These are phyloP conservation scores for Cichlasoma orientale DNA, from an alignment of 2,797 vertebrate species.

Conservation along the genomic window DNA sequence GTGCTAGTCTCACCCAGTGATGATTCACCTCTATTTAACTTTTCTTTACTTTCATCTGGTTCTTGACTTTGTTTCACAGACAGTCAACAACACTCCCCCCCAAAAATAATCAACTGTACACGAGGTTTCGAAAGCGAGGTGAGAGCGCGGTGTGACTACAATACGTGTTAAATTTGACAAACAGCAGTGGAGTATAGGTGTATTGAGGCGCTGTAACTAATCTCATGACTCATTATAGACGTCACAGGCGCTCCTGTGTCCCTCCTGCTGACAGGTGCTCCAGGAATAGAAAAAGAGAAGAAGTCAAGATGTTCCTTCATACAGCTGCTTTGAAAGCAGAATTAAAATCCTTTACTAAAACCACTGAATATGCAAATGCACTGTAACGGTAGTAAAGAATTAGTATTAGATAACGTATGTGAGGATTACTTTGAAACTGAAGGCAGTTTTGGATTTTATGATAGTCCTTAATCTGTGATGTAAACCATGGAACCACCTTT, in stretches of 20 bases:
- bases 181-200: slow-evolving; percentile 8
- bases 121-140: not conserved
- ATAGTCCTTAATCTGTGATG: not conserved
- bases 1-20: not conserved
- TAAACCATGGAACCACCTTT: not conserved
- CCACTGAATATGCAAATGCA: slow-evolving; percentile 9
- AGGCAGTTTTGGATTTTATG: not conserved
- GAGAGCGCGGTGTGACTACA: slow-evolving; percentile 3
- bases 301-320: slow-evolving; percentile 8
- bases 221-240: slow-evolving; percentile 51
- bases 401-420: not conserved
- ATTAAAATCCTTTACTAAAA: slow-evolving; percentile 10
- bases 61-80: slow-evolving; percentile 2
- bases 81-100: not conserved
- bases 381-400: not conserved
- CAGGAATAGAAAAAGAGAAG: not conserved
- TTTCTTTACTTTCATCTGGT: not conserved
- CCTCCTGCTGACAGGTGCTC: slow-evolving; percentile 30
- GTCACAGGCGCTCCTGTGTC: slow-evolving; percentile 29
- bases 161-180: slow-evolving; percentile 23
- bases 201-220: slow-evolving; percentile 43
- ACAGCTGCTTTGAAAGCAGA: slow-evolving; percentile 15
- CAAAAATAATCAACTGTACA: slow-evolving; percentile 18
- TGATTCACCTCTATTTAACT: not conserved
- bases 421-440: slow-evolving; percentile 4